Base-by-base conservation (phyloP, 2,113 vertebrate genomes). In the Lynx canadensis region DNA sequence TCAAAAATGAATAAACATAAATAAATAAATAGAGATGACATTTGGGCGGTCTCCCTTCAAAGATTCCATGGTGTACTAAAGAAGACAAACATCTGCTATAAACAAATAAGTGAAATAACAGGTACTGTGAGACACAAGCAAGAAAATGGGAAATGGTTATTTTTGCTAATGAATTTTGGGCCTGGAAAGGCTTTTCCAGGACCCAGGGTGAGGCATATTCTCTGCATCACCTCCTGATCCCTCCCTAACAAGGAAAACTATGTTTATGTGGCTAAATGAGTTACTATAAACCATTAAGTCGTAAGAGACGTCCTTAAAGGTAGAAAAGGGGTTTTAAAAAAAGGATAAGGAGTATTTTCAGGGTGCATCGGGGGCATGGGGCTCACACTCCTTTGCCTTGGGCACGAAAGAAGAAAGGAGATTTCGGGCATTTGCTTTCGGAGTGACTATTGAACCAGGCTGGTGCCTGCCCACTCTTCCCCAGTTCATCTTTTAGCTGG, bases 1-100 rank as follows among this genome's bases (percentile, higher is more conserved):
- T 60, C 55, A 57, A 60, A 60, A 23, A 60, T 60, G 21, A 60
- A 60, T 25, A 60, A 60, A 60, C 21, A 25, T 21, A 57, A 57
- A 57, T 21, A 57, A 57, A 57, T 89, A 89, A 94, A 95, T 95
- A 52, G 79, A 85, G 97, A 76, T 78, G 65, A 50, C 76, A 86
- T 66, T 31, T 25, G 15, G 71, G 45, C 3, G 0, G 18, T 69
- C 78, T 48, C 57, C 52, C 60, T 78, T 89, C 71, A 65, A 80
- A 91, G 89, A 93, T 2, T 85, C 69, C 82, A 73, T 13, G 84
- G 60, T 81, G 76, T 38, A 9, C 82, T 82, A 73, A 23, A 21
- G 65, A 96, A 50, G 76, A 89, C 29, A 96, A 97, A 84, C 73
- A 95, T 21, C 41, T 76, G 65, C 57, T 60, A 15, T 33, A 85